Base-by-base conservation (phyloP, 2,888 invertebrate genomes). In the Stenchaetothrips biformis region DNA sequence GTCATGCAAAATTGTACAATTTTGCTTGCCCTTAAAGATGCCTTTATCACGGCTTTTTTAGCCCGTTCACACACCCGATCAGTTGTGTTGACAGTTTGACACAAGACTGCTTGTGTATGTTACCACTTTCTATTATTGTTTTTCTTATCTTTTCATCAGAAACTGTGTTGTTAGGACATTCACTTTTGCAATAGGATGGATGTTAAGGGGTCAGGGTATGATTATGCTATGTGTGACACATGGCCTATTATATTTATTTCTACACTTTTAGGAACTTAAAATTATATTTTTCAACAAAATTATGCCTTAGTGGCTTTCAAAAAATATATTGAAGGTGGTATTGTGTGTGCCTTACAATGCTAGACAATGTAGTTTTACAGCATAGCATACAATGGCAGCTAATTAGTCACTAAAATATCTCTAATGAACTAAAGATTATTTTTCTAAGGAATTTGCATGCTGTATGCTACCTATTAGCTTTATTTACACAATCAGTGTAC, bases 81-180 rank as follows among this genome's bases (percentile, higher is more conserved):
- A 59, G 18, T 79, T 2, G 21, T 13, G 37, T 77, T n/a, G 21
- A 83, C 81, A 85, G 88, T 0, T 87, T 95, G 95, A 86, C 98
- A 98, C 1, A 98, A 97, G 86, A n/a, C n/a, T n/a, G n/a, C n/a
- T n/a, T n/a, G n/a, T n/a, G n/a, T n/a, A n/a, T n/a, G n/a, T n/a
- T n/a, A n/a, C n/a, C n/a, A n/a, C n/a, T n/a, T n/a, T n/a, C n/a
- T n/a, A n/a, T n/a, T n/a, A n/a, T n/a, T n/a, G n/a, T n/a, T n/a
- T n/a, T n/a, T n/a, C n/a, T n/a, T n/a, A n/a, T n/a, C n/a, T n/a
- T n/a, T n/a, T n/a, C n/a, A n/a, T n/a, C n/a, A n/a, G n/a, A n/a
- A n/a, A n/a, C n/a, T n/a, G n/a, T n/a, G n/a, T n/a, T n/a, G n/a
- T n/a, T n/a, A n/a, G n/a, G n/a, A 53, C 67, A 21, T 62, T 67